phyloP scores from a whole-genome alignment of 2,113 vertebrate species.

The Albula goreensis region DNA sequence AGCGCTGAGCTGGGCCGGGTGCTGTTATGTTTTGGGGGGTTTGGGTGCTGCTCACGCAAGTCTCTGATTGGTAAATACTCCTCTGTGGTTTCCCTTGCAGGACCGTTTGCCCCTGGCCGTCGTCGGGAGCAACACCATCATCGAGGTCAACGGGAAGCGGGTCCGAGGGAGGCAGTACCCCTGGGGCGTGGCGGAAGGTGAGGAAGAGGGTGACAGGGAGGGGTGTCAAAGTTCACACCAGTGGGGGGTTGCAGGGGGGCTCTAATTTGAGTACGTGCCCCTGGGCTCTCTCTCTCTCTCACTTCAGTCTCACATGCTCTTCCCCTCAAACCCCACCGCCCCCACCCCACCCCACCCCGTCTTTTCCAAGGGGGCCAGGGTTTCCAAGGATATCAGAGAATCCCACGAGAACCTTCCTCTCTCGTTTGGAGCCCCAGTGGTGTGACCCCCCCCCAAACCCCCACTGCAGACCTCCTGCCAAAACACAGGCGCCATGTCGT shows the following conservation, averaged over 20 bases:
- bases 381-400: too few species aligned
- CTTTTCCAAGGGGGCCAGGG: too few species aligned
- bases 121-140: constrained; percentile 93
- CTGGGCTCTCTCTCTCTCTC: neutral
- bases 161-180: constrained; percentile 94
- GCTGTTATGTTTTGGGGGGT: neutral
- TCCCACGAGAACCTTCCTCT: too few species aligned
- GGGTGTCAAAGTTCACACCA: constrained; percentile 26
- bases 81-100: constrained; percentile 65
- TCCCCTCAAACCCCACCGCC: too few species aligned
- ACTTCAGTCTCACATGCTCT: neutral
- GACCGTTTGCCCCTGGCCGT: constrained; percentile 94
- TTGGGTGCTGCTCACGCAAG: neutral
- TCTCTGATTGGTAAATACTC: neutral
- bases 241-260: neutral
- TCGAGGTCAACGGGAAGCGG: constrained; percentile 93
- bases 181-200: constrained; percentile 97
- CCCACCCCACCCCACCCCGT: too few species aligned
- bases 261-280: too few species aligned
- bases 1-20: too few species aligned
- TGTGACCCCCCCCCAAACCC: too few species aligned
- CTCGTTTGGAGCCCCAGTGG: too few species aligned
- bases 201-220: constrained; percentile 40
- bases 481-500: too few species aligned
- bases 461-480: too few species aligned